These are phyloP conservation scores for Ophiodon elongatus DNA, from an alignment of 2,113 vertebrate species.

Conservation along the genomic window DNA sequence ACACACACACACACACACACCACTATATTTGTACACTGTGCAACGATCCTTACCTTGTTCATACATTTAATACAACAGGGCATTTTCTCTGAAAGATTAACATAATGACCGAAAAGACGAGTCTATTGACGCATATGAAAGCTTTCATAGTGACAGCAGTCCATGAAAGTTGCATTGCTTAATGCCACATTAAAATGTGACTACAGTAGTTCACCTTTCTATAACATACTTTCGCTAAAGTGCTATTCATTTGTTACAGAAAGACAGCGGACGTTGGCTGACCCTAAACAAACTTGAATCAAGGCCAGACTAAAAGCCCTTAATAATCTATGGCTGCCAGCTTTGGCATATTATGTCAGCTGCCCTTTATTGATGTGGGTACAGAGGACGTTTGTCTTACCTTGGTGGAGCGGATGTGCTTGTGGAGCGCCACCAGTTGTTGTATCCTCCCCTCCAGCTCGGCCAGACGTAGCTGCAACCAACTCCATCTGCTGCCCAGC, in stretches of 20 bases:
- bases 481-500: conserved; percentile 94
- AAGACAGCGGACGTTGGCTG: neutral
- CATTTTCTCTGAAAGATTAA: neutral
- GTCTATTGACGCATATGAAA: neutral
- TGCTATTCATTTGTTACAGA: neutral
- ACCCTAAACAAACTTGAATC: neutral
- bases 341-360: neutral
- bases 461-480: conserved; percentile 93
- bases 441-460: conserved; percentile 92
- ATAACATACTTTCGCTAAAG: neutral
- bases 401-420: conserved; percentile 90
- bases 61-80: neutral
- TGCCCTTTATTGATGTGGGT: too few species aligned
- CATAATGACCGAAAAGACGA: neutral
- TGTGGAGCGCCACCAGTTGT: conserved; percentile 88
- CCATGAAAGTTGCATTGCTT: neutral
- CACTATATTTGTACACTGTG: neutral
- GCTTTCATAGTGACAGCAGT: neutral
- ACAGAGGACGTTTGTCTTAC: conserved; percentile 76
- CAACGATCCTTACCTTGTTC: neutral
- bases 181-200: neutral
- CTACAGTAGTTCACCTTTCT: neutral
- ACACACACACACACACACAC: conserved; percentile 14
- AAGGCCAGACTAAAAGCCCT: neutral
- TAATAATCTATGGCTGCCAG: neutral